These are phyloP conservation scores for Cephalotes varians DNA, from an alignment of 2,888 invertebrate species.

Conservation along the genomic window DNA sequence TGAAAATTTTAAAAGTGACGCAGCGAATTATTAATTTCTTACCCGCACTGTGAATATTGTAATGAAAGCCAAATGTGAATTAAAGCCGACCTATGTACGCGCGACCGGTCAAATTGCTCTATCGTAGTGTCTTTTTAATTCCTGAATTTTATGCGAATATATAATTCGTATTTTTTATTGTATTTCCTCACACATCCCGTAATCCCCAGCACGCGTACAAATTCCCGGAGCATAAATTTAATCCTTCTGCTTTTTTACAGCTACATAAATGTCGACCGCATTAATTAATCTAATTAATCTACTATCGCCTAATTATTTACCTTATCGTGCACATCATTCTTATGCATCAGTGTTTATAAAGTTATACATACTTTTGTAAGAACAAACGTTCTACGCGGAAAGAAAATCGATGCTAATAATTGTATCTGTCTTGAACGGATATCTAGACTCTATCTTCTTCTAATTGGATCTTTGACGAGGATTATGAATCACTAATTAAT, in stretches of 20 bases:
- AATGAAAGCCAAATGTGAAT: slow-evolving; percentile 44
- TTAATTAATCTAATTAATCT: neutral
- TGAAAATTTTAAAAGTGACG: slow-evolving; percentile 51
- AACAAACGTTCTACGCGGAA: neutral
- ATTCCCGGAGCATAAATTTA: neutral
- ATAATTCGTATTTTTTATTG: slow-evolving; percentile 21
- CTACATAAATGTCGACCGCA: neutral
- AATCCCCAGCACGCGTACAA: neutral
- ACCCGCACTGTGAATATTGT: slow-evolving; percentile 42
- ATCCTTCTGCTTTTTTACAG: slow-evolving; percentile 1
- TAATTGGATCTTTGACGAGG: slow-evolving; percentile 68
- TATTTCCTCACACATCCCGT: neutral
- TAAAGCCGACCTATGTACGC: slow-evolving; percentile 32
- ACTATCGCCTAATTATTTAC: slow-evolving; percentile 1
- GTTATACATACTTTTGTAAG: neutral
- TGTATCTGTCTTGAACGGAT: neutral
- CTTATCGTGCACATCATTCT: neutral
- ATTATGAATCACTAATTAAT: slow-evolving; percentile 61
- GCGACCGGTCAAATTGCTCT: neutral
- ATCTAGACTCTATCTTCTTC: neutral
- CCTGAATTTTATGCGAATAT: slow-evolving; percentile 5
- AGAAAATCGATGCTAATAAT: slow-evolving; percentile 2
- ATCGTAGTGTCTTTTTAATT: neutral
- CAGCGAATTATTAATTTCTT: slow-evolving; percentile 53
- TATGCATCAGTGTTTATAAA: neutral